These are phyloP conservation scores for Pica pica DNA, from an alignment of 2,113 vertebrate genomes.

Conservation along the genomic window DNA sequence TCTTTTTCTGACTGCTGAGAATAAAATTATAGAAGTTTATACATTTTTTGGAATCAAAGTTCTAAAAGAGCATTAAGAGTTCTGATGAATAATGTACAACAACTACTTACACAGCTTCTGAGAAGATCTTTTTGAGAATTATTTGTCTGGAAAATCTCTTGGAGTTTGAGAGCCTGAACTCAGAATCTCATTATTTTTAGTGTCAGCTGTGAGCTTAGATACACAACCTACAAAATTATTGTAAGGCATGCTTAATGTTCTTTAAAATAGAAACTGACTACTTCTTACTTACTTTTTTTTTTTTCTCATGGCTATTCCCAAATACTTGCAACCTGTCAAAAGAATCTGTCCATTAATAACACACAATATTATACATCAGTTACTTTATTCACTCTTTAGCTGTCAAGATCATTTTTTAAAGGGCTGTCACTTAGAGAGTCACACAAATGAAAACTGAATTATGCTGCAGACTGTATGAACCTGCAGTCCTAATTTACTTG, in stretches of 20 bases:
- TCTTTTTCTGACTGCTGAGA: background rate
- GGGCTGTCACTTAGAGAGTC: background rate
- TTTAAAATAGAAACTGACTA: background rate
- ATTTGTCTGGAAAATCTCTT: background rate
- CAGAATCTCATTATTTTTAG: constrained; percentile 8
- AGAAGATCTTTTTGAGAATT: background rate
- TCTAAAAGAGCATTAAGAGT: constrained; percentile 11
- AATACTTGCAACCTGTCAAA: background rate
- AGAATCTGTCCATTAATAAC: background rate
- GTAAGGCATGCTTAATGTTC: background rate
- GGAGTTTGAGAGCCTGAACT: background rate
- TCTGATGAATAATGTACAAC: constrained; percentile 27
- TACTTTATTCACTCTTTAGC: background rate
- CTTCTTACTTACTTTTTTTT: background rate
- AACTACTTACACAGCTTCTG: background rate
- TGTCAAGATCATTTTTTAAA: background rate
- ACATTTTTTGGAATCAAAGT: background rate
- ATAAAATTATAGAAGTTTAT: background rate
- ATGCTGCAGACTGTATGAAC: background rate
- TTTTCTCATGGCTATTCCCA: background rate
- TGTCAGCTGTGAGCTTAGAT: background rate
- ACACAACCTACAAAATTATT: background rate
- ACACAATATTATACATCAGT: background rate
- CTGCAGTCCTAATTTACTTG: background rate
- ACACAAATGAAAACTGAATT: background rate